phyloP scores from a whole-genome alignment of 2,888 invertebrate species.

The Elmis aenea region DNA sequence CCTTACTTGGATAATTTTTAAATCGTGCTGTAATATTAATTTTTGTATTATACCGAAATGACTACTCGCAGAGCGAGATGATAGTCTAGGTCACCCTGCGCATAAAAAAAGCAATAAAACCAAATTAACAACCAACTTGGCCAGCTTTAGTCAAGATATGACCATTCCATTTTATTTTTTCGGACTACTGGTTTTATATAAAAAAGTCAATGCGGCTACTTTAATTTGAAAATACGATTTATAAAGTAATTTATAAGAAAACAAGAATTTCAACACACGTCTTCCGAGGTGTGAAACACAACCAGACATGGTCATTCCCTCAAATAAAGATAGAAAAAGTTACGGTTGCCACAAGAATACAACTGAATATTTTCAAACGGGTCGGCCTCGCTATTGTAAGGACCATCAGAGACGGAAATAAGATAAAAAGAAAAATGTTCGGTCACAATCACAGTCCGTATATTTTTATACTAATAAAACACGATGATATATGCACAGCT shows the following conservation, averaged over 20 bases:
- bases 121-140: constrained; percentile 15
- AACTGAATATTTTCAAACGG: constrained; percentile 20
- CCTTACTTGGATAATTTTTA: too few relatives aligned
- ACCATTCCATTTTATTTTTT: constrained; percentile 34
- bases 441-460: constrained; percentile 29
- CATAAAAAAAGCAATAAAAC: constrained; percentile 9
- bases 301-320: too few relatives aligned
- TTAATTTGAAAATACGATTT: constrained; percentile 47
- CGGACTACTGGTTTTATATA: constrained; percentile 48
- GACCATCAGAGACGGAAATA: constrained; percentile 25
- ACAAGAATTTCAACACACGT: too few relatives aligned
- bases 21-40: too few relatives aligned
- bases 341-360: too few relatives aligned
- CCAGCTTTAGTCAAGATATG: constrained; percentile 15
- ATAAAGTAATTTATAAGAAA: constrained; percentile 36
- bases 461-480: constrained; percentile 40
- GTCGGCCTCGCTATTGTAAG: constrained; percentile 18
- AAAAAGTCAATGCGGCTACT: constrained; percentile 44
- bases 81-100: not conserved
- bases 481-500: constrained; percentile 40
- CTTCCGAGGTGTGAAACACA: too few relatives aligned
- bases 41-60: too few relatives aligned
- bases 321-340: too few relatives aligned
- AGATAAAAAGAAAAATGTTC: constrained; percentile 30
- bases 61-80: too few relatives aligned